phyloP scores from a whole-genome alignment of 1,140 invertebrate species.

The Acromyrmex charruanus region DNA sequence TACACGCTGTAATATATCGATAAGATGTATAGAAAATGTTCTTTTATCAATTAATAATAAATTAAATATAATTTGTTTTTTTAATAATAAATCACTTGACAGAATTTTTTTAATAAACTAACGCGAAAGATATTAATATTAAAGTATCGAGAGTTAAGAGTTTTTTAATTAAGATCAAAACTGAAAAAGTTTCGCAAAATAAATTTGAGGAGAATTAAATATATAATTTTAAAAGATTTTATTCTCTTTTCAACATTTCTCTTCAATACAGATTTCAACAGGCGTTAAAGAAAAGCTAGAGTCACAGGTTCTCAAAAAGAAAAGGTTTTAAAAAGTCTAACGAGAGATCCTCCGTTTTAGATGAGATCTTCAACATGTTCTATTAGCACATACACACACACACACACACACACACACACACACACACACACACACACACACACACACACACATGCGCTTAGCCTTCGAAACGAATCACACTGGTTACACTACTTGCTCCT shows the following conservation, averaged over 20 bases:
- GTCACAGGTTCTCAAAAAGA: not conserved
- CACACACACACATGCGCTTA: not conserved
- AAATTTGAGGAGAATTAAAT: not conserved
- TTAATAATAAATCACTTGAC: not conserved
- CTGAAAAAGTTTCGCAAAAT: not conserved
- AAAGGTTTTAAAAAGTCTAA: not conserved
- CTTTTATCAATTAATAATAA: not conserved
- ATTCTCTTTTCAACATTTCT: not conserved
- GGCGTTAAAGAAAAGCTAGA: not conserved
- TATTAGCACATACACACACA: not conserved
- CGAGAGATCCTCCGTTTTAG: not conserved
- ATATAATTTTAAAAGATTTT: not conserved
- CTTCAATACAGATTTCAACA: conserved; percentile 13
- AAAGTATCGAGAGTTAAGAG: not conserved
- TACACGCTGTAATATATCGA: not conserved
- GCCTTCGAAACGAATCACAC: not conserved
- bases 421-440: too few relatives aligned
- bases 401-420: not conserved
- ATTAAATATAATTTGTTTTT: too few relatives aligned
- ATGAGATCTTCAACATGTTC: conserved; percentile 7
- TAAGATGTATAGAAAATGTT: not conserved
- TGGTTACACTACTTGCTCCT: conserved; percentile 8
- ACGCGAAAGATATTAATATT: not conserved
- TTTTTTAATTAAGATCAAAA: not conserved
- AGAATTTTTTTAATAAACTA: not conserved